Evolutionary conservation across 2,888 invertebrate species (phyloP).

Genomic region (Meteorus cinctellus): DNA sequence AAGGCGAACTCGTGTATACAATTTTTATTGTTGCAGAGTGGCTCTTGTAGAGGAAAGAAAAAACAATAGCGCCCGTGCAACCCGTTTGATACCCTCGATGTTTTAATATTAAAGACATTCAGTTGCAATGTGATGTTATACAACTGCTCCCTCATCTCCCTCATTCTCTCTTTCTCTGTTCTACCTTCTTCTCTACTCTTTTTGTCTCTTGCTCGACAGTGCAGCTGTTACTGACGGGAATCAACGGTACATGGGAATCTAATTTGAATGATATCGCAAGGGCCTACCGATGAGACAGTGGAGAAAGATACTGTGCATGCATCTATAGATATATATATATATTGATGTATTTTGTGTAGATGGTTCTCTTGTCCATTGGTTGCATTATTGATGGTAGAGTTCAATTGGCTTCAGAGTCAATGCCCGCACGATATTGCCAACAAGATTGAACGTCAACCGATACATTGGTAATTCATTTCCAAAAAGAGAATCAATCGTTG

Average conservation of each 20-base stretch:
- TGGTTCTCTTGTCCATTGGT: constrained; percentile 1
- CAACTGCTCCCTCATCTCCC: constrained; percentile 25
- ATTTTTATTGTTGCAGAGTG: background rate
- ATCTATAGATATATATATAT: background rate
- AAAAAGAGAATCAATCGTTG: background rate
- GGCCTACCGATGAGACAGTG: constrained; percentile 16
- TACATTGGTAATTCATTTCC: constrained; percentile 19
- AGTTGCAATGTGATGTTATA: constrained; percentile 41
- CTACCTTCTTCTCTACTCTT: background rate
- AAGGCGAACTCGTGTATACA: background rate
- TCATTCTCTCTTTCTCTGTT: background rate
- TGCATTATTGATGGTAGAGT: constrained; percentile 37
- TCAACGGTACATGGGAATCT: constrained; percentile 57
- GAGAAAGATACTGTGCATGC: background rate
- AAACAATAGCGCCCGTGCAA: constrained; percentile 45
- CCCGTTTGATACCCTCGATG: constrained; percentile 49
- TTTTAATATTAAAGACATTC: constrained; percentile 56
- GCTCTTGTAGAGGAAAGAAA: background rate
- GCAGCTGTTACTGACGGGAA: constrained; percentile 56
- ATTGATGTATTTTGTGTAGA: background rate
- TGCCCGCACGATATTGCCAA: constrained; percentile 37
- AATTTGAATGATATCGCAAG: constrained; percentile 57
- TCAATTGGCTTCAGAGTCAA: constrained; percentile 41
- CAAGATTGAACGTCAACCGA: constrained; percentile 13
- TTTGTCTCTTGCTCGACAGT: constrained; percentile 18